Base-by-base conservation (phyloP, 1,140 invertebrate genomes). In the Euschistus heros region DNA sequence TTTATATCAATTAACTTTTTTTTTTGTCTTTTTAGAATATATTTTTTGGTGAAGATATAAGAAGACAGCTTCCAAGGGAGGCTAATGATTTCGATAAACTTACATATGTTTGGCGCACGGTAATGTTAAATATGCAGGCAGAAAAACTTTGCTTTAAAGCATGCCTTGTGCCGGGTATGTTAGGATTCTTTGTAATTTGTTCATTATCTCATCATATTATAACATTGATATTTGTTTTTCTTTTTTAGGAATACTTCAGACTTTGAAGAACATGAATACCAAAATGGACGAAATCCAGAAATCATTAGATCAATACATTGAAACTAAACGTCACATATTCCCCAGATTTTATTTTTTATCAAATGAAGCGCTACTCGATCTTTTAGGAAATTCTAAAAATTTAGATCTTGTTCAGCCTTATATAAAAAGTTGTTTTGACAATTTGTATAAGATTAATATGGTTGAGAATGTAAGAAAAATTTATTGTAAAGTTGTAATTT, bases 331-430 rank as follows among this genome's bases (percentile, higher is more conserved):
- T 46, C 84, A 88, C 71, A 72, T 87, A 59, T 93, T 94, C 77
- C 90, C 90, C 60, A 74, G 84, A 69, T 88, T 91, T 74, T 93
- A 92, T 78, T 94, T 94, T 72, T 86, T 93, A 70, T 92, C 90
- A 7, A 92, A 93, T 76, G 89, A 92, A 75, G 89, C 92, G 74
- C 76, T 92, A 26, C 75, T 94, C 8, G 89, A 92, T 75, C 92
- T 93, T 72, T 77, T 94, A 44, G 86, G 84, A 5, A 86, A 92
- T 74, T 86, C 89, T 2, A 91, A 85, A 71, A 86, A 84, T 71
- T 90, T 89, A 0, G 86, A 89, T 69, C 76, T 87, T 42, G 83
- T 92, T 66, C 90, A 92, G 76, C 83, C 84, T 6, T 89, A 92
- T 75, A 77, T 92, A 60, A 88, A 88, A 69, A 92, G 92, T 72